Conservation (phyloP, 2,888 invertebrate species). For the Nomada ferruginata region DNA sequence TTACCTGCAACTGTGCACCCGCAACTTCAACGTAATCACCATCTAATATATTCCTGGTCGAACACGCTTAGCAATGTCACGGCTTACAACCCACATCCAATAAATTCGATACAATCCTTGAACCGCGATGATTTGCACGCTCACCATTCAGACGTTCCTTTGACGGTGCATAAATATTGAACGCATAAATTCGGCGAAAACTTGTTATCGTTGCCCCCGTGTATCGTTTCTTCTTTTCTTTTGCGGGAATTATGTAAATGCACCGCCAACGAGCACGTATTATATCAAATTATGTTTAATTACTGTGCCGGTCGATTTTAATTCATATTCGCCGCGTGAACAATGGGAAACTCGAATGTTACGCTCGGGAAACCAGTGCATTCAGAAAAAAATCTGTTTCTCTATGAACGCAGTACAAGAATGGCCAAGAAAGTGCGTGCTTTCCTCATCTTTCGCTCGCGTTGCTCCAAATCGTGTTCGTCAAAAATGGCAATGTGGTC, state of each 20-base stretch:
- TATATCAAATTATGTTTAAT: slow-evolving; percentile 20
- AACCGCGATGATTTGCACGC: not conserved
- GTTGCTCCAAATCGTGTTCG: not conserved
- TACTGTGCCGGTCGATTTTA: not conserved
- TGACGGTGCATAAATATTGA: slow-evolving; percentile 1
- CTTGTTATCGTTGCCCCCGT: not conserved
- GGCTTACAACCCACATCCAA: not conserved
- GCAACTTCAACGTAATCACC: too few relatives aligned
- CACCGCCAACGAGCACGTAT: not conserved
- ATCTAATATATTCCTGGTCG: too few relatives aligned
- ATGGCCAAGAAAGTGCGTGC: too few relatives aligned
- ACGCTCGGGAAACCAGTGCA: not conserved
- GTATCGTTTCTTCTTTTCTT: slow-evolving; percentile 1
- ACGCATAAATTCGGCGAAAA: slow-evolving; percentile 8
- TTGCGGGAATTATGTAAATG: slow-evolving; percentile 16
- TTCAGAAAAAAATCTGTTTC: not conserved
- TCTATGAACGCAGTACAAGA: too few relatives aligned
- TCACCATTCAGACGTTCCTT: not conserved
- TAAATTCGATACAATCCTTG: not conserved
- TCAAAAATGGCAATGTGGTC: too few relatives aligned
- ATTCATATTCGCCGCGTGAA: slow-evolving; percentile 2
- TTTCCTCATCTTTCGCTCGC: too few relatives aligned
- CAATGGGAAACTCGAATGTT: not conserved
- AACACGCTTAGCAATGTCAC: not conserved
- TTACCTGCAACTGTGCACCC: too few relatives aligned